Conservation (phyloP, 2,888 invertebrate species). For the Phymatocera aterrima region DNA sequence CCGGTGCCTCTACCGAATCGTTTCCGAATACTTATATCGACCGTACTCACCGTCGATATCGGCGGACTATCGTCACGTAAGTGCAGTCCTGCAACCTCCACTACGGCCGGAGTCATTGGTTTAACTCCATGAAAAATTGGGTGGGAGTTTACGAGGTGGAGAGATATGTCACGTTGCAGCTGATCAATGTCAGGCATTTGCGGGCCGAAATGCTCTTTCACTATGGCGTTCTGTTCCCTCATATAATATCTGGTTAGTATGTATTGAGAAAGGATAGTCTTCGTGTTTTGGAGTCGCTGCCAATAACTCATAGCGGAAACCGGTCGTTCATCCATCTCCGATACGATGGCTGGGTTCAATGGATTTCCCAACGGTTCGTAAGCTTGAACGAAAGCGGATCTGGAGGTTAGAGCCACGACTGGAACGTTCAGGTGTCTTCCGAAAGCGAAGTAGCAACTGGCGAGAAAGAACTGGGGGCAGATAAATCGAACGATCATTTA, state of each 20-base stretch:
- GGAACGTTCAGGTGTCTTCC: constrained; percentile 63
- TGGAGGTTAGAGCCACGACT: constrained; percentile 59
- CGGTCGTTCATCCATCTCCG: constrained; percentile 50
- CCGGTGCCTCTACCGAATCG: not conserved
- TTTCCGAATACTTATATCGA: not conserved
- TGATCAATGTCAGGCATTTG: constrained; percentile 70
- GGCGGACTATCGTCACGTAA: constrained; percentile 66
- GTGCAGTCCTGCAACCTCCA: constrained; percentile 78
- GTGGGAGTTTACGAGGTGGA: constrained; percentile 77
- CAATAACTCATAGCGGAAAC: constrained; percentile 58
- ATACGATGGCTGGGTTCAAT: constrained; percentile 59
- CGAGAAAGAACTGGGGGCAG: constrained; percentile 60
- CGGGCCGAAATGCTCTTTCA: constrained; percentile 58
- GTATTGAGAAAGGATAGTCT: constrained; percentile 51
- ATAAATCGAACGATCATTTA: not conserved
- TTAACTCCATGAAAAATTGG: constrained; percentile 73
- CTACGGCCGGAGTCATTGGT: constrained; percentile 73
- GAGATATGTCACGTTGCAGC: constrained; percentile 74
- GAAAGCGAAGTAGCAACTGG: constrained; percentile 62
- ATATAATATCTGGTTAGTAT: not conserved
- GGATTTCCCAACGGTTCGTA: constrained; percentile 63
- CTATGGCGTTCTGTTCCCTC: constrained; percentile 55
- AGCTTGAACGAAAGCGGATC: constrained; percentile 61
- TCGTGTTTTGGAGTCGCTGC: constrained; percentile 60
- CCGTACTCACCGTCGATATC: constrained; percentile 55